These are phyloP conservation scores for Sinella curviseta DNA, from an alignment of 1,140 invertebrate genomes.

Conservation along the genomic window DNA sequence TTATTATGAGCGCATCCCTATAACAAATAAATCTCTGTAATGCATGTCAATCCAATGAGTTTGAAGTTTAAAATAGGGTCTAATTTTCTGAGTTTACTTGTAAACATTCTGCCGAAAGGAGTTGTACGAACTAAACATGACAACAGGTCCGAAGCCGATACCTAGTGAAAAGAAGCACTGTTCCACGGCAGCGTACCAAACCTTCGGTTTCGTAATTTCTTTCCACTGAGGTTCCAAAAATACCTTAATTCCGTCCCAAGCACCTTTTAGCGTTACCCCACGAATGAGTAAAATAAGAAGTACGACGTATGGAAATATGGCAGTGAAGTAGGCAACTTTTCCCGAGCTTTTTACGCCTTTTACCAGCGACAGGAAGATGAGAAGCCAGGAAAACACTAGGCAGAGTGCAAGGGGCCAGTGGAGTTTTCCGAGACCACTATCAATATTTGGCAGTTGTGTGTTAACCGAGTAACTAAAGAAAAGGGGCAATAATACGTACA, in stretches of 20 bases:
- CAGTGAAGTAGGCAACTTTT: slow-evolving; percentile 69
- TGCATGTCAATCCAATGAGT: slow-evolving; percentile 55
- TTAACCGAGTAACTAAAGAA: neutral
- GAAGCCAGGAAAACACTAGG: slow-evolving; percentile 71
- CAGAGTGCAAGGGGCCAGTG: slow-evolving; percentile 74
- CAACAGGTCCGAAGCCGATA: slow-evolving; percentile 59
- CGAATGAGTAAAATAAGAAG: slow-evolving; percentile 64
- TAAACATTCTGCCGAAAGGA: slow-evolving; percentile 75
- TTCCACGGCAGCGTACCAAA: slow-evolving; percentile 82
- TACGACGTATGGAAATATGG: slow-evolving; percentile 67
- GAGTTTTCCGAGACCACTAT: slow-evolving; percentile 69
- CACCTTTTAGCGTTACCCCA: slow-evolving; percentile 65
- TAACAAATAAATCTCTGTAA: neutral
- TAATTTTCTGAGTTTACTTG: slow-evolving; percentile 61
- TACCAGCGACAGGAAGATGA: slow-evolving; percentile 74
- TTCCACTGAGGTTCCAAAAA: slow-evolving; percentile 63
- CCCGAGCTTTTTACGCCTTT: slow-evolving; percentile 76
- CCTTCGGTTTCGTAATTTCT: too few species aligned
- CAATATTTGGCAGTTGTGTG: slow-evolving; percentile 63
- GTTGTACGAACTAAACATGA: slow-evolving; percentile 61
- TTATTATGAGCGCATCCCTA: slow-evolving; percentile 59
- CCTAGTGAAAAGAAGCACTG: slow-evolving; percentile 69
- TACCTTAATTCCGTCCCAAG: slow-evolving; percentile 62
- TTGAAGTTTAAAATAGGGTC: slow-evolving; percentile 54
- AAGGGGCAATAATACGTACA: neutral